Evolutionary conservation across 2,797 vertebrate species (phyloP).

Genomic region (Eospalax fontanierii): DNA sequence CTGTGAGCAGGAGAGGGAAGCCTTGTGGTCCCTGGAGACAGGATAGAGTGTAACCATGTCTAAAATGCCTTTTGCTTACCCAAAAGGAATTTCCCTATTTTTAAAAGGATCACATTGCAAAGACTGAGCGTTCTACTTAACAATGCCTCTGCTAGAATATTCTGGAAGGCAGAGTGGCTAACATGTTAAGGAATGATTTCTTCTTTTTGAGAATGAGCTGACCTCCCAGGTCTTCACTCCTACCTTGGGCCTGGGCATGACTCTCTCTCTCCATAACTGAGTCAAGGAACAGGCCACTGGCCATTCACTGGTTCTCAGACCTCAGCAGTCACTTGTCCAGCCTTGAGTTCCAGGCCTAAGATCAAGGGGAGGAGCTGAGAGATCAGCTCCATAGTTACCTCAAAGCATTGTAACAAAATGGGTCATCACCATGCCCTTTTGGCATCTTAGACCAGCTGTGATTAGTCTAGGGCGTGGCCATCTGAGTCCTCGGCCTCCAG

Average conservation of each 20-base stretch:
- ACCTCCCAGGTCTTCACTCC: neutral
- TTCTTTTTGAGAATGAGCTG: neutral
- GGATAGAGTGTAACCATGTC: neutral
- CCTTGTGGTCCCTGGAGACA: neutral
- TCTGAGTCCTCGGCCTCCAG: neutral
- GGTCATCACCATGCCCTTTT: neutral
- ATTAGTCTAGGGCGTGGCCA: neutral
- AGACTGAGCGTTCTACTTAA: neutral
- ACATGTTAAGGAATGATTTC: neutral
- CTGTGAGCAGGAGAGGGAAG: too few species aligned
- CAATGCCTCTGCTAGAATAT: neutral
- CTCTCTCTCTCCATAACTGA: rapidly evolving
- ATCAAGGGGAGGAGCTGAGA: neutral
- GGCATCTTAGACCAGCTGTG: neutral
- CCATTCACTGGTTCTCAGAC: neutral
- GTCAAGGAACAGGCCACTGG: neutral
- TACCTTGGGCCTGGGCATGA: neutral
- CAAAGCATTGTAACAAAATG: neutral
- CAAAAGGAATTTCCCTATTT: neutral
- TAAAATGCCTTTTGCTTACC: neutral
- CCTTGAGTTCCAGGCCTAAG: neutral
- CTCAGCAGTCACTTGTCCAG: neutral
- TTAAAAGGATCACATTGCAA: neutral
- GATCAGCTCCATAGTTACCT: neutral
- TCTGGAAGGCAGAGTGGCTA: neutral